Percentiles rank a stretch among this genome's conserved stretches.
Evolutionary conservation across 2,888 invertebrate genomes (phyloP).

Genomic region (Parnassius apollo): DNA sequence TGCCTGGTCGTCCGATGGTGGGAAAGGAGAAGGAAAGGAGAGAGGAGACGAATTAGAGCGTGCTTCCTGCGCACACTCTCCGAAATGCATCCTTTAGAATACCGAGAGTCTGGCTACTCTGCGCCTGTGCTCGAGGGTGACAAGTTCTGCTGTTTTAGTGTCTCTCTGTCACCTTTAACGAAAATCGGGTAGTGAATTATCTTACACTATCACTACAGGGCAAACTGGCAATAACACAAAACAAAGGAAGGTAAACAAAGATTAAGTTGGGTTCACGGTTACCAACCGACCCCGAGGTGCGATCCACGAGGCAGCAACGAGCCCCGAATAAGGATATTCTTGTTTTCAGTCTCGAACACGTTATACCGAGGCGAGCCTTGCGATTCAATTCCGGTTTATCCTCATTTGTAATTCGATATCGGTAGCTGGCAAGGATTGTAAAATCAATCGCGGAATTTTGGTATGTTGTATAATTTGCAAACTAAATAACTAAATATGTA

Average conservation of each 20-base stretch:
- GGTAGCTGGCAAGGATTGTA: conserved; percentile 10
- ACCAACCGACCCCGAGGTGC: conserved; percentile 2
- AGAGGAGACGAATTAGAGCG: too few species aligned
- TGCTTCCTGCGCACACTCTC: too few species aligned
- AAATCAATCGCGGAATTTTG: conserved; percentile 11
- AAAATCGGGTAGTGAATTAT: too few species aligned
- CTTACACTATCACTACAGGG: too few species aligned
- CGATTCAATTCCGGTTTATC: conserved; percentile 11
- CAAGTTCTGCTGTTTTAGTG: too few species aligned
- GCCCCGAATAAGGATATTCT: conserved; percentile 21
- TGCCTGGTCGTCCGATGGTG: too few species aligned
- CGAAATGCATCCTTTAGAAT: too few species aligned
- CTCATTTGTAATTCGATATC: conserved; percentile 19
- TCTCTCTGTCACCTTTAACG: too few species aligned
- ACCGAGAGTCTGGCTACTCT: too few species aligned
- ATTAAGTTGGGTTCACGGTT: conserved; percentile 9
- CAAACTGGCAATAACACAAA: neutral
- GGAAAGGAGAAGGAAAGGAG: too few species aligned
- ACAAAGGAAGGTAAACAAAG: conserved; percentile 3
- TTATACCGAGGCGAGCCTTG: conserved; percentile 7
- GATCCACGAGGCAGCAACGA: neutral
- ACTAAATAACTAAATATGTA: neutral
- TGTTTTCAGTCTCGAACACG: conserved; percentile 8
- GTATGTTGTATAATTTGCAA: neutral
- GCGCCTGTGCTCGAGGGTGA: too few species aligned